Base-by-base conservation (phyloP, 2,113 vertebrate species). In the Phocoena sinus region DNA sequence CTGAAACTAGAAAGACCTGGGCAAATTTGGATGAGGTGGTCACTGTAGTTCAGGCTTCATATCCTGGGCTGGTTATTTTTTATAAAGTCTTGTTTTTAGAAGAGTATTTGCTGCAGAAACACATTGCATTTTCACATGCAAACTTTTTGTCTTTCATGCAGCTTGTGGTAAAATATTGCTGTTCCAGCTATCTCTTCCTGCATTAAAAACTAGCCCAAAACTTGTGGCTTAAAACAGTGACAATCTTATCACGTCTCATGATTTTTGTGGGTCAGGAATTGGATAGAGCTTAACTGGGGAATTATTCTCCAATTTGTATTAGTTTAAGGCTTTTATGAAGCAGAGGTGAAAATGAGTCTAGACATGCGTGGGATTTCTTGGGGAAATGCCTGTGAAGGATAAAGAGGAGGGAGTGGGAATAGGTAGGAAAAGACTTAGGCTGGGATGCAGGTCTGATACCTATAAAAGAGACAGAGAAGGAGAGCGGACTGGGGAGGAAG, bases 61-160 rank as follows among this genome's bases (percentile, higher is more conserved):
- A 58, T 81, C 26, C 21, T 58, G 23, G 25, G 7, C 11, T 44
- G 13, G 38, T 83, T 20, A 56, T 65, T 50, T 63, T 15, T 41
- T 15, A 28, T 67, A 26, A 68, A 31, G 5, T 67, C 2, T 4
- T 38, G 4, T 70, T 8, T 28, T 91, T 71, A 1, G 6, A 60
- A 91, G 28, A 81, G 9, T n/a, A 80, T 80, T 80, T 91, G 62
- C 74, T 68, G 36, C 47, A 79, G 62, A 80, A 80, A 80, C n/a
- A 38, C 12, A 6, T 56, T 26, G 41, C 76, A 41, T 25, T 28
- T 56, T 41, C 36, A 31, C 47, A 33, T n/a, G 33, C 18, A 58
- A 77, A 67, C 17, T 68, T 91, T 47, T 31, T 0, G 26, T 31
- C 36, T 21, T 58, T 73, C 36, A 20, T 9, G 20, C 28, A 70